Evolutionary conservation across 2,888 invertebrate genomes (phyloP).

Genomic region (Lypha dubia): DNA sequence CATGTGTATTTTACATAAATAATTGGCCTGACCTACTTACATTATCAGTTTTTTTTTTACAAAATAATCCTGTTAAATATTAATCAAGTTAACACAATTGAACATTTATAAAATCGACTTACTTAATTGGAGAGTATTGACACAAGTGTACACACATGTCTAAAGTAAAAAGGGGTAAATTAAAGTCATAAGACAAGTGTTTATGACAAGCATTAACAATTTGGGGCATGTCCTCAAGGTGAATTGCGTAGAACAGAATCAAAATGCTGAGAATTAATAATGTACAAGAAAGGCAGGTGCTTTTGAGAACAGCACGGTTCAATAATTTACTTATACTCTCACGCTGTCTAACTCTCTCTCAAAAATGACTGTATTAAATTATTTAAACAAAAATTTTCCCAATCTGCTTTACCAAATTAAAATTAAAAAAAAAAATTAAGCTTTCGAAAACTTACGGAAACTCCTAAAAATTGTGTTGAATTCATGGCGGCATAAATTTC

Average conservation of each 20-base stretch:
- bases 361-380: background rate
- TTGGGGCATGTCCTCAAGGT: conserved; percentile 30
- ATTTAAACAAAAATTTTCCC: background rate
- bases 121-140: background rate
- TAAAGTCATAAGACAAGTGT: conserved; percentile 45
- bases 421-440: background rate
- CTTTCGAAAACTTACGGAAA: conserved; percentile 91
- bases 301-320: background rate
- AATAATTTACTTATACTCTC: no score
- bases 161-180: conserved; percentile 4
- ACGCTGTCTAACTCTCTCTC: no score
- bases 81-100: conserved; percentile 41
- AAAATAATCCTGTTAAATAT: conserved; percentile 23
- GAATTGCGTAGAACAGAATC: background rate
- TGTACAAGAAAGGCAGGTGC: background rate
- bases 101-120: conserved; percentile 14
- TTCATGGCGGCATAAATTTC: conserved; percentile 99
- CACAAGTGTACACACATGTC: conserved; percentile 7
- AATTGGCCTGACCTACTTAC: background rate
- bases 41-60: background rate
- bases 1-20: background rate
- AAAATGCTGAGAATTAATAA: background rate
- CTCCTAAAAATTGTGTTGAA: conserved; percentile 98
- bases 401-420: background rate
- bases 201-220: conserved; percentile 57